Evolutionary conservation across 2,797 vertebrate genomes (phyloP).

Genomic region (Enteromius argenteus): DNA sequence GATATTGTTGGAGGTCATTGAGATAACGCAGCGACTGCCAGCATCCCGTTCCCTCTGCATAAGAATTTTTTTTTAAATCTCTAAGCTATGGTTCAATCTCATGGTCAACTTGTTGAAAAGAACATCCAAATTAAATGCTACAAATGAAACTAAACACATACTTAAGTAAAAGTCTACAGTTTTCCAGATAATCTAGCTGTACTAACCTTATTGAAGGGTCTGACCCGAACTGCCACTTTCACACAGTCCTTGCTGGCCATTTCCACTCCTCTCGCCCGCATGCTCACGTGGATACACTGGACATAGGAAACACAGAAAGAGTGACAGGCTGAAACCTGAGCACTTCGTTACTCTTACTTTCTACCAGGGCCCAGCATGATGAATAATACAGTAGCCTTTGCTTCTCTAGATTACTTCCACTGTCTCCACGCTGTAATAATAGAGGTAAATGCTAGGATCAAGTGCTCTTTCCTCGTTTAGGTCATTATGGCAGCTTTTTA

Average conservation of each 20-base stretch:
- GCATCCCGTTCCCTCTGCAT: slow-evolving; percentile 81
- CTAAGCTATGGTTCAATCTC: neutral
- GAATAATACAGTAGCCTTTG: slow-evolving; percentile 51
- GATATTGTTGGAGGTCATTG: slow-evolving; percentile 78
- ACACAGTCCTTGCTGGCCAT: slow-evolving; percentile 80
- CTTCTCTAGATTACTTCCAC: neutral
- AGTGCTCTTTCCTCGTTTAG: neutral
- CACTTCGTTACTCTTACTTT: slow-evolving; percentile 50
- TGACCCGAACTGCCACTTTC: slow-evolving; percentile 83
- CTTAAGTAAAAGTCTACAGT: neutral
- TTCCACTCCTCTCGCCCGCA: slow-evolving; percentile 65
- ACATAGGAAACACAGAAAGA: slow-evolving; percentile 22
- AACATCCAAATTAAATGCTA: neutral
- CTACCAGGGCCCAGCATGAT: slow-evolving; percentile 46
- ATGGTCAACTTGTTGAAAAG: neutral
- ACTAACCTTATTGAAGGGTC: slow-evolving; percentile 88
- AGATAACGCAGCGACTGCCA: slow-evolving; percentile 80
- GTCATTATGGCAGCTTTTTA: neutral
- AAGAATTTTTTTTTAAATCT: neutral
- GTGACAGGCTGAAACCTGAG: slow-evolving; percentile 53
- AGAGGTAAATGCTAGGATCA: neutral
- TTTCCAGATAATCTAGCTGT: neutral
- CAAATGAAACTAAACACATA: slow-evolving; percentile 20
- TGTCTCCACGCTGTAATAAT: neutral
- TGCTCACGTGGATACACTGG: slow-evolving; percentile 50